A percentile compares a stretch with the other conserved stretches of the same genome.
Conservation (phyloP, 1,140 invertebrate genomes). For the Drosophila pseudoobscura region DNA sequence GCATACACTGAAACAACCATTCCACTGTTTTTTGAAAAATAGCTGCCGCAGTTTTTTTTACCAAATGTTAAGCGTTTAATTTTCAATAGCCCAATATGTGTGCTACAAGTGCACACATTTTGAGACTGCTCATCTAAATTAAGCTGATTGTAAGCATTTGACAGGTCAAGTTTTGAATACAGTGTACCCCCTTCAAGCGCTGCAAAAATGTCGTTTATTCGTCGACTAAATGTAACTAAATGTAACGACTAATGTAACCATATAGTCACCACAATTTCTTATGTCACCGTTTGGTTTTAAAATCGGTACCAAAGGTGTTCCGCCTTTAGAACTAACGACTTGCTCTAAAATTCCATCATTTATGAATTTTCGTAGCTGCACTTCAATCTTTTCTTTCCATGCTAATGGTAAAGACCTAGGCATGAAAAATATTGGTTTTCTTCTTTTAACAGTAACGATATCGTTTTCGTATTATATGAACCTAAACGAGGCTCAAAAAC, state of each 20-base stretch:
- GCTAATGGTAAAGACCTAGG: constrained; percentile 2
- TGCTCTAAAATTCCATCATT: constrained; percentile 1
- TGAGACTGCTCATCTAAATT: constrained; percentile 57
- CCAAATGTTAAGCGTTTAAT: constrained; percentile 26
- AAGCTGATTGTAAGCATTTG: constrained; percentile 79
- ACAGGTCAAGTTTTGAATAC: constrained; percentile 77
- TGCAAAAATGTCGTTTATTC: constrained; percentile 7
- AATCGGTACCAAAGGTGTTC: constrained; percentile 79
- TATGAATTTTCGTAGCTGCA: too few species aligned
- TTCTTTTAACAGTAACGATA: not conserved
- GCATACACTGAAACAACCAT: too few species aligned
- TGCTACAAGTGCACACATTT: constrained; percentile 44
- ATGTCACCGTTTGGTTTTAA: constrained; percentile 79
- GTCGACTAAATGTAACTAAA: constrained; percentile 44
- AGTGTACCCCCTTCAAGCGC: constrained; percentile 41
- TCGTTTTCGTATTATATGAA: constrained; percentile 10
- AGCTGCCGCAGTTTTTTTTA: too few species aligned
- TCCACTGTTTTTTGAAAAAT: too few species aligned
- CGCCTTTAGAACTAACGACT: constrained; percentile 73
- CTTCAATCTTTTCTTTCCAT: too few species aligned
- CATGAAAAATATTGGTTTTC: constrained; percentile 9
- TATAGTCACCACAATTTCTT: constrained; percentile 84
- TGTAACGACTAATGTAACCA: constrained; percentile 56
- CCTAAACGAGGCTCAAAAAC: too few species aligned
- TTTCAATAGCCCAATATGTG: constrained; percentile 51